phyloP scores from a whole-genome alignment of 2,888 invertebrate genomes.

The Drosophila setosimentum region DNA sequence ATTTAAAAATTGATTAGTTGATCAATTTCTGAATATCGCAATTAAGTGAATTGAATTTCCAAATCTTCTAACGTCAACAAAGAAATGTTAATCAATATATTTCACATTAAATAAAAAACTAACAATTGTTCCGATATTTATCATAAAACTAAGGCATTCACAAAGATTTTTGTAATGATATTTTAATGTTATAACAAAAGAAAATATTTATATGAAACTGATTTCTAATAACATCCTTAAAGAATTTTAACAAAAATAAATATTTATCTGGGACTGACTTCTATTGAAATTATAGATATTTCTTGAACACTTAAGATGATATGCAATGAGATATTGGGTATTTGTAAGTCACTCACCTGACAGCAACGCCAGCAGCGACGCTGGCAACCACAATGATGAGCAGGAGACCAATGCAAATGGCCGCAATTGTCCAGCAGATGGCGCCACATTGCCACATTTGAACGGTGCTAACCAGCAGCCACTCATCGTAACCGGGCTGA shows the following conservation, averaged over 20 bases:
- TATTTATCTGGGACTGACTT: neutral
- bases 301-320: neutral
- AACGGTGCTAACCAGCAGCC: slow-evolving; percentile 82
- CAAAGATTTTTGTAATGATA: neutral
- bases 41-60: neutral
- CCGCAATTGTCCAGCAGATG: slow-evolving; percentile 84
- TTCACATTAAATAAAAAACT: neutral
- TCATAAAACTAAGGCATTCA: no score
- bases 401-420: slow-evolving; percentile 80
- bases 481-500: slow-evolving; percentile 84
- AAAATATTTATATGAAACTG: neutral
- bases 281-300: neutral
- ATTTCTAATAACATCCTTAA: neutral
- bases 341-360: slow-evolving; percentile 78
- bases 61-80: neutral
- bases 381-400: slow-evolving; percentile 82
- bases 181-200: neutral
- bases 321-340: neutral
- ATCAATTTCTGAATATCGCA: neutral
- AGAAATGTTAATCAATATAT: neutral
- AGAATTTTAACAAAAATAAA: neutral
- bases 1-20: neutral
- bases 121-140: neutral
- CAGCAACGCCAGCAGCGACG: slow-evolving; percentile 83
- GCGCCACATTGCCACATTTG: slow-evolving; percentile 83